Percentiles rank a stretch among this genome's conserved stretches.
Conservation (phyloP, 2,797 vertebrate species). For the Enteromius anoplus region DNA sequence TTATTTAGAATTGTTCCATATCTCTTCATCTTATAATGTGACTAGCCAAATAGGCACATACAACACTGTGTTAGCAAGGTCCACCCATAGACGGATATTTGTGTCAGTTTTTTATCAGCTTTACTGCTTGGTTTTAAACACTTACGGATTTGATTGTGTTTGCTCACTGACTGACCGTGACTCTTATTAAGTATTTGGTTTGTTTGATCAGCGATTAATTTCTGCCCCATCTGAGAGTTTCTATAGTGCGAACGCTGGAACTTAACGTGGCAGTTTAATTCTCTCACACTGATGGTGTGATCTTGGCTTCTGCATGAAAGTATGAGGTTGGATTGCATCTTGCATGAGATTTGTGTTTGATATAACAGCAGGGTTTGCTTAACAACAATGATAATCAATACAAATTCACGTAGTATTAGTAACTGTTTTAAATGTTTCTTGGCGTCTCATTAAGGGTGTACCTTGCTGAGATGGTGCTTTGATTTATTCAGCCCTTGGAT, state of each 20-base stretch:
- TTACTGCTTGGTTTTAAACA: conserved; percentile 15
- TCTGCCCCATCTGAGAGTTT: not conserved
- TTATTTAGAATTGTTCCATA: not conserved
- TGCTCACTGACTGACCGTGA: conserved; percentile 15
- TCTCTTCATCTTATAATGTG: not conserved
- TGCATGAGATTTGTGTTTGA: conserved; percentile 42
- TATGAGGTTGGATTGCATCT: conserved; percentile 33
- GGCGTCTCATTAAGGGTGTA: conserved; percentile 36
- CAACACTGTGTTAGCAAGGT: conserved; percentile 46
- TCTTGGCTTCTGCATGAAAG: conserved; percentile 36
- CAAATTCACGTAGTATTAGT: not conserved
- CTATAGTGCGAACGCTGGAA: conserved; percentile 15
- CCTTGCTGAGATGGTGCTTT: conserved; percentile 39
- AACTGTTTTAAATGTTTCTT: conserved; percentile 1
- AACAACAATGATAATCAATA: not conserved
- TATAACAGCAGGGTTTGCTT: not conserved
- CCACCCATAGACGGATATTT: conserved; percentile 52
- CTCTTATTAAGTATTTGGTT: not conserved
- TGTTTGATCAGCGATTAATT: conserved; percentile 38
- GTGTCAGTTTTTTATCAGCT: conserved; percentile 31
- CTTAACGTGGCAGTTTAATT: conserved; percentile 21
- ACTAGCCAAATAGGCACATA: conserved; percentile 32
- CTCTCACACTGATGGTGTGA: conserved; percentile 20
- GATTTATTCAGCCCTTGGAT: not conserved
- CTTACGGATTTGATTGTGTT: conserved; percentile 22